phyloP scores from a whole-genome alignment of 64 coral and sea anemone species.

The Pocillopora verrucosa region DNA sequence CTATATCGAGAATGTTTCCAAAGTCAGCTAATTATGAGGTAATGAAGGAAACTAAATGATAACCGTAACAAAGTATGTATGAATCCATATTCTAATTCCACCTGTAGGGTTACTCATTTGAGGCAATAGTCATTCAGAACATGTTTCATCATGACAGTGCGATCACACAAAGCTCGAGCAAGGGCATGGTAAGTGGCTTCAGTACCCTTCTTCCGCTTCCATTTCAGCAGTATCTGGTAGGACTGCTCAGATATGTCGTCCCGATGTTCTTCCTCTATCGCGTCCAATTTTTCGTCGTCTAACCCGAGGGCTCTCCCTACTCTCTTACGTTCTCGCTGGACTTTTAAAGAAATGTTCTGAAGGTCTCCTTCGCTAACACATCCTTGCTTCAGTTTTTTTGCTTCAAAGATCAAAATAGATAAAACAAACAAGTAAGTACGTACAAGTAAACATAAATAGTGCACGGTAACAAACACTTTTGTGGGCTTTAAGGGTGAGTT shows the following conservation, averaged over 20 bases:
- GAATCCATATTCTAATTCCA: no score
- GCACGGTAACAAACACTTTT: no score
- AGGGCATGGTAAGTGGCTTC: background rate
- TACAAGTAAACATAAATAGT: no score
- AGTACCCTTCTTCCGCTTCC: background rate
- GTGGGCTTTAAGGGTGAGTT: no score
- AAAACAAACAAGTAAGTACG: background rate
- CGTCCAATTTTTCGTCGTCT: background rate
- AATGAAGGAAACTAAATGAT: no score
- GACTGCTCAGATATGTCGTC: background rate
- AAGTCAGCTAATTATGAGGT: no score
- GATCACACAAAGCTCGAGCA: conserved; percentile 4
- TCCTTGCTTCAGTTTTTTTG: background rate
- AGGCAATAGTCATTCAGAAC: background rate
- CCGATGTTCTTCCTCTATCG: background rate
- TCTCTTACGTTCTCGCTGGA: background rate
- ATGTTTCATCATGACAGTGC: background rate
- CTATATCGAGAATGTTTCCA: no score
- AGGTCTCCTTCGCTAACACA: background rate
- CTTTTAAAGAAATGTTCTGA: background rate
- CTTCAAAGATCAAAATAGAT: background rate
- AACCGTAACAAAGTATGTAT: no score
- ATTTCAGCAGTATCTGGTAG: conserved; percentile 4
- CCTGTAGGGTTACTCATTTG: no score
- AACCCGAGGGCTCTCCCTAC: background rate